phyloP scores from a whole-genome alignment of 1,140 invertebrate genomes.

The Orius insidiosus region DNA sequence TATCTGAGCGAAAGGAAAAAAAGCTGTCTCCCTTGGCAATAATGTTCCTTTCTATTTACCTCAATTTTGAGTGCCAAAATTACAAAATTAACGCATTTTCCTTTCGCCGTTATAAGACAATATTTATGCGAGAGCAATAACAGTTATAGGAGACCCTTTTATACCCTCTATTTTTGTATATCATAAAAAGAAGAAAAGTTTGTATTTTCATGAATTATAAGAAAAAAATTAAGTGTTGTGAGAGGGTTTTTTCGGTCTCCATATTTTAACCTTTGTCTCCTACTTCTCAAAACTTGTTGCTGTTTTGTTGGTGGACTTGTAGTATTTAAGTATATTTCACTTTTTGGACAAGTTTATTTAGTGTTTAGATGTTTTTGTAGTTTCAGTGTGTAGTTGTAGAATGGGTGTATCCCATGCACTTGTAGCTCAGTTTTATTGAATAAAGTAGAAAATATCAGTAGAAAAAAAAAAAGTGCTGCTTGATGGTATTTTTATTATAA shows the following conservation, averaged over 20 bases:
- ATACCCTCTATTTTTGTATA: constrained; percentile 31
- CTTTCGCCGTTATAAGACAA: constrained; percentile 22
- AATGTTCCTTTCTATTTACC: constrained; percentile 5
- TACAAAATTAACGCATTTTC: constrained; percentile 13
- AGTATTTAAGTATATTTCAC: constrained; percentile 23
- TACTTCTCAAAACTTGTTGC: constrained; percentile 24
- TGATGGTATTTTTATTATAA: constrained; percentile 13
- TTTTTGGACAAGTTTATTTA: constrained; percentile 24
- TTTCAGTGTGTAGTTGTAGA: constrained; percentile 28
- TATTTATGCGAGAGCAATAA: constrained; percentile 24
- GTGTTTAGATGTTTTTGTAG: constrained; percentile 28
- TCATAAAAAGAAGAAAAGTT: constrained; percentile 24
- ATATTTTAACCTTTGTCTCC: constrained; percentile 24
- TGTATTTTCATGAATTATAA: constrained; percentile 9
- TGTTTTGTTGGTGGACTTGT: constrained; percentile 23
- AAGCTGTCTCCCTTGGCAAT: constrained; percentile 7
- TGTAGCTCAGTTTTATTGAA: constrained; percentile 27
- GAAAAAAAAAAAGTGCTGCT: constrained; percentile 25
- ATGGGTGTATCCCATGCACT: constrained; percentile 25
- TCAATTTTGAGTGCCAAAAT: background rate
- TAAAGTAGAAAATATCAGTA: constrained; percentile 26
- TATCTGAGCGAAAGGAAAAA: constrained; percentile 12
- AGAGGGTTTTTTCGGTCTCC: background rate
- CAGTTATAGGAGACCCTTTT: constrained; percentile 26
- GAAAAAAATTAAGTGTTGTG: constrained; percentile 14